These are phyloP conservation scores for Abramis brama DNA, from an alignment of 2,113 vertebrate genomes.

Conservation along the genomic window DNA sequence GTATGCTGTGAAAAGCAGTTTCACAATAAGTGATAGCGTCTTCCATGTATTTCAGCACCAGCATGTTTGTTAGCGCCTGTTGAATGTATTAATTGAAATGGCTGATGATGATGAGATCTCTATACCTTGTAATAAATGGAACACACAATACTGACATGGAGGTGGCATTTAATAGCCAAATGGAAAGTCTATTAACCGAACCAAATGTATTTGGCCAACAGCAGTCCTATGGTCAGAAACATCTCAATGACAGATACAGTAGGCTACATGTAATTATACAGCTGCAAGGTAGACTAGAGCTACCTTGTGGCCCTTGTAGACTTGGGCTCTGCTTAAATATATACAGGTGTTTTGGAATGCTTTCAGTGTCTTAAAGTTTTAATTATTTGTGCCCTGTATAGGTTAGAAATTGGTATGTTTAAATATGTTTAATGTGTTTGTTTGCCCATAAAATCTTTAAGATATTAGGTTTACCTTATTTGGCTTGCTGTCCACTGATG, in stretches of 20 bases:
- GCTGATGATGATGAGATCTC: background rate
- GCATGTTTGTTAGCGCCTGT: background rate
- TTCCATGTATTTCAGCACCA: background rate
- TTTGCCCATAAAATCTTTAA: too few relatives aligned
- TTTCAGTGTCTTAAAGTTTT: background rate
- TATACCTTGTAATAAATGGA: background rate
- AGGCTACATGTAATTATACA: slow-evolving; percentile 25
- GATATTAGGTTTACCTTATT: too few relatives aligned
- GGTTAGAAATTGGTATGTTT: background rate
- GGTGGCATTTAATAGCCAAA: background rate
- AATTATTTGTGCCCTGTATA: background rate
- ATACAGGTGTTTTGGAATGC: background rate
- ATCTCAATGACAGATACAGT: background rate
- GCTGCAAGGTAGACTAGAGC: slow-evolving; percentile 26
- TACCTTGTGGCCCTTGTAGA: background rate
- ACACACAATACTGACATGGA: background rate
- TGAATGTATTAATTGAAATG: background rate
- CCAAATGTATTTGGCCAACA: slow-evolving; percentile 15
- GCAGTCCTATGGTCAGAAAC: slow-evolving; percentile 3
- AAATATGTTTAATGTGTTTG: background rate
- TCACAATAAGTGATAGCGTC: background rate
- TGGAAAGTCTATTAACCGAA: background rate
- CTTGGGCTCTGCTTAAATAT: background rate
- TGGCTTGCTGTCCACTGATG: too few relatives aligned
- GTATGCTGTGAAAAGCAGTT: slow-evolving; percentile 12